Conservation (phyloP, 2,113 vertebrate genomes). For the Manacus vitellinus region DNA sequence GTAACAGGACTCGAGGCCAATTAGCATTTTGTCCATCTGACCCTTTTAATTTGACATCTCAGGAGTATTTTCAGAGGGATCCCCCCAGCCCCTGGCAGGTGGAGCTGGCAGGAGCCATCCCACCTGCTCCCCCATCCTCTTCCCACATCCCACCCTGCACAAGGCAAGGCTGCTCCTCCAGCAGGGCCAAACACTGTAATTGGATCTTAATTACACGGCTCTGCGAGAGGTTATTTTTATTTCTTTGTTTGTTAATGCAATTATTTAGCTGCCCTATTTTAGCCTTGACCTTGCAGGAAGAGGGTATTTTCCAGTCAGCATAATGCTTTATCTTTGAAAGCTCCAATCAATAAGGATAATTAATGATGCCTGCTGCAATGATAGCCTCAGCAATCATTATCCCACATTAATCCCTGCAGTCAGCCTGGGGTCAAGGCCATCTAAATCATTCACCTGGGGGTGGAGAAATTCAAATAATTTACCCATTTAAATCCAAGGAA, state of each 20-base stretch:
- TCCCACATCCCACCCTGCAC: neutral
- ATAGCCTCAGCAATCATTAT: conserved; percentile 99
- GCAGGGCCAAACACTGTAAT: conserved; percentile 74
- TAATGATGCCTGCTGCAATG: conserved; percentile 99
- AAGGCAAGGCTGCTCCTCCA: conserved; percentile 63
- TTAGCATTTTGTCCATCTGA: conserved; percentile 60
- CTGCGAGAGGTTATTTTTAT: conserved; percentile 83
- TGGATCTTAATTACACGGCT: conserved; percentile 83
- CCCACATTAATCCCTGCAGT: conserved; percentile 98
- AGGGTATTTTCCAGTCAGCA: conserved; percentile 99
- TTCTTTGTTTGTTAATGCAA: conserved; percentile 86
- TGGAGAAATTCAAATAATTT: conserved; percentile 99
- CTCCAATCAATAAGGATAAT: conserved; percentile 99
- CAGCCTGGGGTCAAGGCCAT: conserved; percentile 97
- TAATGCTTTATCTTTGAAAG: conserved; percentile 99
- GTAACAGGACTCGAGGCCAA: conserved; percentile 63
- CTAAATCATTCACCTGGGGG: conserved; percentile 94
- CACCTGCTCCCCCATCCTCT: neutral
- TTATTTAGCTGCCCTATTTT: conserved; percentile 90
- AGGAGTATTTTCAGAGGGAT: conserved; percentile 61
- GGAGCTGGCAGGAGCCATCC: conserved; percentile 9
- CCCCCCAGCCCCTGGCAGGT: neutral
- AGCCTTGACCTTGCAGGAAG: conserved; percentile 97
- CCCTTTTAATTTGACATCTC: conserved; percentile 67
- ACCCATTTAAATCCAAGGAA: conserved; percentile 85